Evolutionary conservation across 2,113 vertebrate species (phyloP).

Genomic region (Nematolebias whitei): DNA sequence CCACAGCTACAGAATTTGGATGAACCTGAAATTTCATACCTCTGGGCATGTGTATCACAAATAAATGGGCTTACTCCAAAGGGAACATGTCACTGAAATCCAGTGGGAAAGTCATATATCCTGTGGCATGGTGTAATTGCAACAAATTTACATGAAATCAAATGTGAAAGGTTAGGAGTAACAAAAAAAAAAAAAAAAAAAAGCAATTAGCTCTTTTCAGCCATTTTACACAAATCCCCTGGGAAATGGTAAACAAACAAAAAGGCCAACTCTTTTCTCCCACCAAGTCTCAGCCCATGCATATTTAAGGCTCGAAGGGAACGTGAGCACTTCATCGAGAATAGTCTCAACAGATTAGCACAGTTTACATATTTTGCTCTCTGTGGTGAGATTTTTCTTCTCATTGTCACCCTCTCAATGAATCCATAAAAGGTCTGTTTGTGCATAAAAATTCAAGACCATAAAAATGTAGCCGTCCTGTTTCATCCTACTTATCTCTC

Average conservation of each 20-base stretch:
- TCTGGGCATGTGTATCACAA: neutral
- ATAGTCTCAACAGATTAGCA: conserved; percentile 34
- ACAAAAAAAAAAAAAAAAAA: conserved; percentile 65
- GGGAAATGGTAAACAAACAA: conserved; percentile 73
- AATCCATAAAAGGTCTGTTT: conserved; percentile 42
- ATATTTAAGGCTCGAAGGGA: conserved; percentile 62
- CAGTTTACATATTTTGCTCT: conserved; percentile 52
- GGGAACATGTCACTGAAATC: conserved; percentile 40
- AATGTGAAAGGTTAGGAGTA: conserved; percentile 74
- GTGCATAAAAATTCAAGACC: conserved; percentile 23
- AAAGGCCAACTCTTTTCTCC: conserved; percentile 41
- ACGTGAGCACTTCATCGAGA: conserved; percentile 34
- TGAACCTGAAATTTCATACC: conserved; percentile 17
- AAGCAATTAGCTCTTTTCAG: conserved; percentile 71
- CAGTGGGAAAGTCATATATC: conserved; percentile 59
- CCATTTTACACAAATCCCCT: conserved; percentile 62
- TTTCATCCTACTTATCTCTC: conserved; percentile 16
- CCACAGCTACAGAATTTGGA: conserved; percentile 5
- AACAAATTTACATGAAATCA: conserved; percentile 57
- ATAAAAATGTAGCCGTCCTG: conserved; percentile 24
- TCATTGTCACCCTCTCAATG: conserved; percentile 37
- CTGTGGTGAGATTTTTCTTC: conserved; percentile 28
- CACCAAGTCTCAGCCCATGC: conserved; percentile 44
- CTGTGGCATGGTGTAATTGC: conserved; percentile 63
- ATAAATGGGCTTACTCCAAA: conserved; percentile 29